phyloP scores from a whole-genome alignment of 1,140 invertebrate genomes.

The Brachystomella parvula region DNA sequence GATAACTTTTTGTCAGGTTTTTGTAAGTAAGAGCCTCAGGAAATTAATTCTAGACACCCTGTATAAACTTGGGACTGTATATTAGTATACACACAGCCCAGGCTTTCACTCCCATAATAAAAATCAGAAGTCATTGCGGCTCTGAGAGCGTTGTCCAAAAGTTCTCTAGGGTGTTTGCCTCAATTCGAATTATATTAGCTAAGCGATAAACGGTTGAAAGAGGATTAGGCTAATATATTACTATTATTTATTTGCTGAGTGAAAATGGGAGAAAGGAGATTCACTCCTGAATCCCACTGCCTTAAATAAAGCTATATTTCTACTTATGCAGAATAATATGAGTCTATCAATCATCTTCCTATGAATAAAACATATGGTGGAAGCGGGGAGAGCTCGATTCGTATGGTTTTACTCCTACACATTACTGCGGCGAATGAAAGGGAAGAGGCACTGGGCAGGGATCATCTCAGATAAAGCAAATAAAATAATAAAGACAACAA shows the following conservation, averaged over 20 bases:
- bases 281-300: not conserved
- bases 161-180: slow-evolving; percentile 15
- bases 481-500: no score
- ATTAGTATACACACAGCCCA: no score
- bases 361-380: slow-evolving; percentile 32
- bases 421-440: no score
- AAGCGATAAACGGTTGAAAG: slow-evolving; percentile 24
- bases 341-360: slow-evolving; percentile 29
- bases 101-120: no score
- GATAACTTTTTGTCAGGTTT: no score
- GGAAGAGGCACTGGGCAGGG: not conserved
- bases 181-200: slow-evolving; percentile 25
- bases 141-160: no score
- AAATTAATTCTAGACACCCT: no score
- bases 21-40: no score
- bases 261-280: slow-evolving; percentile 1
- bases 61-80: no score
- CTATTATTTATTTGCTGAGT: not conserved
- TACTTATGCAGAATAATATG: slow-evolving; percentile 18
- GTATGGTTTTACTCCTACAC: not conserved
- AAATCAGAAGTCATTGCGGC: no score
- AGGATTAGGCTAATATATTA: slow-evolving; percentile 26
- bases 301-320: no score
- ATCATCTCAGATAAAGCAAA: no score
- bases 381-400: not conserved